phyloP scores from a whole-genome alignment of 2,113 vertebrate species.

The Glaucidium brasilianum region DNA sequence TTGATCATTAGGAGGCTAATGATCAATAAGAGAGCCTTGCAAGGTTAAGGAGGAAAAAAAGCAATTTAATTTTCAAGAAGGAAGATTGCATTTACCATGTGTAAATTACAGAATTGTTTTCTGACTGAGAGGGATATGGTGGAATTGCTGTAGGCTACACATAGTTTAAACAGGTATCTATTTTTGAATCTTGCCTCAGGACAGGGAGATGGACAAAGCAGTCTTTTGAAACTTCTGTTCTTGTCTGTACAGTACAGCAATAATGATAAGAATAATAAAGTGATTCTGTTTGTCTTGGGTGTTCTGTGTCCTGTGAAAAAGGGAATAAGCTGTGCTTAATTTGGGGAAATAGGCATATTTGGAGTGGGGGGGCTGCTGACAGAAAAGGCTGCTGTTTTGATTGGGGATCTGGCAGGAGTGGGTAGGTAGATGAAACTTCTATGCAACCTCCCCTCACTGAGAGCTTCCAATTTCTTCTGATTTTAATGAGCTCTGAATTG shows the following conservation, averaged over 20 bases:
- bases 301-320: background rate
- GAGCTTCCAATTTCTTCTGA: background rate
- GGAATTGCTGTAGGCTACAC: background rate
- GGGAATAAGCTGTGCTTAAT: background rate
- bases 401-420: background rate
- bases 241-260: background rate
- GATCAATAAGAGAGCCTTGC: background rate
- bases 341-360: background rate
- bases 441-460: background rate
- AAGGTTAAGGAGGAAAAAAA: background rate
- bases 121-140: background rate
- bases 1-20: background rate
- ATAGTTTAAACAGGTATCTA: background rate
- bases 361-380: background rate
- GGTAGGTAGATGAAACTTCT: background rate
- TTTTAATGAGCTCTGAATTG: background rate
- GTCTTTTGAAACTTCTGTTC: background rate
- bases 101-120: background rate
- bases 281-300: background rate
- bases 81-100: background rate
- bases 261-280: background rate
- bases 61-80: background rate
- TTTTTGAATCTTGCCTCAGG: background rate
- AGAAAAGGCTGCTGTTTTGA: background rate
- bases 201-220: background rate